Conservation (phyloP, 2,797 vertebrate species). For the Valencia hispanica region DNA sequence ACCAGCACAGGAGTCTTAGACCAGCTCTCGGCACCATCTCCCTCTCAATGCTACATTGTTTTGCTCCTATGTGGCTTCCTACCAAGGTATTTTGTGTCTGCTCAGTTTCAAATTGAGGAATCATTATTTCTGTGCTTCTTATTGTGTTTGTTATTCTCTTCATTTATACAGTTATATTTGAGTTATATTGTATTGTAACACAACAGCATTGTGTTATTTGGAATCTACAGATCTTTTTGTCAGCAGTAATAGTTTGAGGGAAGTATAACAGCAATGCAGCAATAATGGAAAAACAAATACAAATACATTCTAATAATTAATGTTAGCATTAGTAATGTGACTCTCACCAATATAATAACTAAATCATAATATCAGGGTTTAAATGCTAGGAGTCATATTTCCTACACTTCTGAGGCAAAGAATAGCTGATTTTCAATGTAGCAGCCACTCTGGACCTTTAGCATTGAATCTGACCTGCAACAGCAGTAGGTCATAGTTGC, state of each 20-base stretch:
- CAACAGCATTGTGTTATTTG: not conserved
- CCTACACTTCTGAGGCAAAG: not conserved
- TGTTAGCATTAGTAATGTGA: not conserved
- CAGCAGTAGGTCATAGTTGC: not conserved
- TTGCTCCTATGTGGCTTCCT: slow-evolving; percentile 70
- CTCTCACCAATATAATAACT: not conserved
- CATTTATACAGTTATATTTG: not conserved
- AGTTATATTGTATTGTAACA: not conserved
- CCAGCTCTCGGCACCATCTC: slow-evolving; percentile 33
- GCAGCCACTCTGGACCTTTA: not conserved
- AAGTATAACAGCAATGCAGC: not conserved
- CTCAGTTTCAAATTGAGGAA: slow-evolving; percentile 37
- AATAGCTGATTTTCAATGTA: not conserved
- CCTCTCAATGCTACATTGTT: slow-evolving; percentile 63
- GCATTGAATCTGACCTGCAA: not conserved
- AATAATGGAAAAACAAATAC: not conserved
- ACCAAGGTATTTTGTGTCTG: slow-evolving; percentile 60
- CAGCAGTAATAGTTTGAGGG: not conserved
- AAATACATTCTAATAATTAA: not conserved
- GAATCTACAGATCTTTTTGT: not conserved
- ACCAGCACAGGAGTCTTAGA: slow-evolving; percentile 66
- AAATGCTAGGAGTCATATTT: not conserved
- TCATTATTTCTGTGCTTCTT: slow-evolving; percentile 29
- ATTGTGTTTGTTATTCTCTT: slow-evolving; percentile 25
- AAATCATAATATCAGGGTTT: not conserved